phyloP scores from a whole-genome alignment of 2,113 vertebrate species.

The Pseudorasbora parva region DNA sequence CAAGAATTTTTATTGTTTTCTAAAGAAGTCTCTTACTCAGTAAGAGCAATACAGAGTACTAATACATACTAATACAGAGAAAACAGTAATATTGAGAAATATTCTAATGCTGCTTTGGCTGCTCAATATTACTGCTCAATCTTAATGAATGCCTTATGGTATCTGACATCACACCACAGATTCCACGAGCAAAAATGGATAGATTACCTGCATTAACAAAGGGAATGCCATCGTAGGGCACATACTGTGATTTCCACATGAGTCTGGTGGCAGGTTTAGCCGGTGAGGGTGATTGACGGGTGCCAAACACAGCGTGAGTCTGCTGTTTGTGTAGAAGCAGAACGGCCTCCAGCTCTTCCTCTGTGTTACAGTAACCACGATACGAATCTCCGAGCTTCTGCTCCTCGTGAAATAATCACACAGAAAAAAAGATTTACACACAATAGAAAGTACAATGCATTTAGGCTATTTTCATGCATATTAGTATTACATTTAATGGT shows the following conservation, averaged over 20 bases:
- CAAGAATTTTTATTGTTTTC: too few species aligned
- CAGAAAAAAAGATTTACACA: neutral
- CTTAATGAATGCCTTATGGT: neutral
- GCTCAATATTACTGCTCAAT: neutral
- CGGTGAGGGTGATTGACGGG: constrained; percentile 83
- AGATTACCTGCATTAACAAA: constrained; percentile 87
- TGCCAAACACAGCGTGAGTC: constrained; percentile 84
- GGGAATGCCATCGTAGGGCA: constrained; percentile 86
- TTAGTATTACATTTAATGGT: neutral
- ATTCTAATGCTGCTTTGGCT: neutral
- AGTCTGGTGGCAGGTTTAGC: constrained; percentile 83
- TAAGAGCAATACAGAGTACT: too few species aligned
- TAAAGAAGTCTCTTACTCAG: too few species aligned
- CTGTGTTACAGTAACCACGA: constrained; percentile 82
- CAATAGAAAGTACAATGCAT: neutral
- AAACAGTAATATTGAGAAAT: neutral
- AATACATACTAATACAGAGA: too few species aligned
- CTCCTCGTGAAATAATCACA: neutral
- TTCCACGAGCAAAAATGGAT: neutral
- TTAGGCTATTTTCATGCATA: neutral
- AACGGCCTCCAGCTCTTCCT: constrained; percentile 81
- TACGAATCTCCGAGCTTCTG: constrained; percentile 89
- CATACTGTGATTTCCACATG: constrained; percentile 90
- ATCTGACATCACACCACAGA: neutral
- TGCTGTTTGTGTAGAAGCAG: constrained; percentile 84